phyloP scores from a whole-genome alignment of 2,888 invertebrate genomes.

The Pandemis cinnamomeana region DNA sequence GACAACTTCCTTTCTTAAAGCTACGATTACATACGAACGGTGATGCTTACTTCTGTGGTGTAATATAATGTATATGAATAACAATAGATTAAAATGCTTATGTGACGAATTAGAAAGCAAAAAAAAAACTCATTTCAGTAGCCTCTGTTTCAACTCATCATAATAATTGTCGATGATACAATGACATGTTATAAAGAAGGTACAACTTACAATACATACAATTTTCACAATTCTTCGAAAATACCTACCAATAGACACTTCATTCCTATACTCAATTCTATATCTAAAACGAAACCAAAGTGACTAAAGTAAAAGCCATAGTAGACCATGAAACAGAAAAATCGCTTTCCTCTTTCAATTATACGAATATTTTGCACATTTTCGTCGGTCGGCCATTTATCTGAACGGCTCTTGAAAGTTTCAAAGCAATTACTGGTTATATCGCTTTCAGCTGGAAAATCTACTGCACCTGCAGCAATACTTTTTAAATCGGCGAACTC shows the following conservation, averaged over 20 bases:
- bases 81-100: too few species aligned
- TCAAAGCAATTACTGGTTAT: constrained; percentile 29
- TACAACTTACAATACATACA: too few species aligned
- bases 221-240: background rate
- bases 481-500: background rate
- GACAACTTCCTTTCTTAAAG: background rate
- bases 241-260: background rate
- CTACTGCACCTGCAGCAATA: constrained; percentile 9
- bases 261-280: background rate
- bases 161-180: too few species aligned
- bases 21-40: background rate
- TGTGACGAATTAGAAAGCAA: too few species aligned
- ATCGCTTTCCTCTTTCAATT: constrained; percentile 15
- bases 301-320: background rate
- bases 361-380: constrained; percentile 16
- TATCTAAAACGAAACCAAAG: background rate
- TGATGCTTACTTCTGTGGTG: background rate
- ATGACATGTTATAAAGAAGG: too few species aligned
- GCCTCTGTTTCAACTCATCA: too few species aligned
- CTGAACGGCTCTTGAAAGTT: constrained; percentile 23
- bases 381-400: constrained; percentile 12
- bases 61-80: background rate
- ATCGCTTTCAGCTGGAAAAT: constrained; percentile 21
- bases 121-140: too few species aligned
- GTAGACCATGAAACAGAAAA: constrained; percentile 1